A percentile compares a stretch with the other conserved stretches of the same genome.
Evolutionary conservation across 2,888 invertebrate genomes (phyloP).

Genomic region (Macropis europaea): DNA sequence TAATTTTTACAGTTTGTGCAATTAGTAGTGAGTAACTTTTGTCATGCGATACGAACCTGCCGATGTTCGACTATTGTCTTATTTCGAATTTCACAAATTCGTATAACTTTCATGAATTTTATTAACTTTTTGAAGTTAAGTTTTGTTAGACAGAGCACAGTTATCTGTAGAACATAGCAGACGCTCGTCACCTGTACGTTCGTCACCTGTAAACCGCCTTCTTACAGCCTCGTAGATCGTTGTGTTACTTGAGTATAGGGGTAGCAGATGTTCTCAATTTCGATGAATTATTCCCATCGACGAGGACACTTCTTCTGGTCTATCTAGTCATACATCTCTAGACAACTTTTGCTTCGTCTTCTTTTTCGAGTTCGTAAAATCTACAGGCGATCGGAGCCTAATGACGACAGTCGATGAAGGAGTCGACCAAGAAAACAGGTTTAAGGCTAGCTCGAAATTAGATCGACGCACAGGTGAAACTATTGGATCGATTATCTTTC

Average conservation of each 20-base stretch:
- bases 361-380: too few relatives aligned
- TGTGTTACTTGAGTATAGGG: slow-evolving; percentile 44
- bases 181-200: slow-evolving; percentile 37
- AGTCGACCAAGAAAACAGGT: slow-evolving; percentile 1
- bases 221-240: slow-evolving; percentile 30
- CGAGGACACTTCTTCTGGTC: neutral
- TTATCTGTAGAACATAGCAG: too few relatives aligned
- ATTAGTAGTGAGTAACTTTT: too few relatives aligned
- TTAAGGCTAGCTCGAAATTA: slow-evolving; percentile 36
- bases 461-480: slow-evolving; percentile 57
- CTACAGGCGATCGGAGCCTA: too few relatives aligned
- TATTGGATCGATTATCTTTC: slow-evolving; percentile 32
- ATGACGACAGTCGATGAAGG: neutral
- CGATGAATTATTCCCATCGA: slow-evolving; percentile 22
- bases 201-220: slow-evolving; percentile 34
- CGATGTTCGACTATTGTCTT: too few relatives aligned
- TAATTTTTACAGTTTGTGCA: too few relatives aligned
- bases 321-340: neutral
- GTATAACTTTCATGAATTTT: too few relatives aligned
- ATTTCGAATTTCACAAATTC: too few relatives aligned
- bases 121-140: too few relatives aligned
- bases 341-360: neutral
- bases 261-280: slow-evolving; percentile 43
- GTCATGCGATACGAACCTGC: too few relatives aligned
- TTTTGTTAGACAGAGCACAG: too few relatives aligned